phyloP scores from a whole-genome alignment of 2,888 invertebrate genomes.

The Ophioninae sp. region DNA sequence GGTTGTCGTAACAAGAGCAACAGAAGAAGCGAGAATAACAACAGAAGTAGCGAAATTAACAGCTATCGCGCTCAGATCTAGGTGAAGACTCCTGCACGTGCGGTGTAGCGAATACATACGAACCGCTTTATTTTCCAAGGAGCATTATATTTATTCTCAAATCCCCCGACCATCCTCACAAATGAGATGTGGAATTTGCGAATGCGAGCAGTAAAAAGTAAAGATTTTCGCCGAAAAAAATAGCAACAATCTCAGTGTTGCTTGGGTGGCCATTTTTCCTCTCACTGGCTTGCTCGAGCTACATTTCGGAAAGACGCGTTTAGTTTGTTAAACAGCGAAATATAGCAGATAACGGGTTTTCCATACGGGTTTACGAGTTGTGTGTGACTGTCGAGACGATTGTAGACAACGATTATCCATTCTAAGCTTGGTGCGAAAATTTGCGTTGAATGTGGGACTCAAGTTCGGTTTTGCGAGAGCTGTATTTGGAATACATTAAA shows the following conservation, averaged over 20 bases:
- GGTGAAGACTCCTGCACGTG: too few species aligned
- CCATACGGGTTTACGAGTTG: constrained; percentile 4
- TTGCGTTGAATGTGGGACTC: not conserved
- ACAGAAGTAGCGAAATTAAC: too few species aligned
- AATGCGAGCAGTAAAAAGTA: constrained; percentile 5
- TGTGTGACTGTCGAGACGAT: not conserved
- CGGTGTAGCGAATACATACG: too few species aligned
- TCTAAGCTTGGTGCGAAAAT: not conserved
- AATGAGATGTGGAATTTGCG: not conserved
- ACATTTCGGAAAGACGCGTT: not conserved
- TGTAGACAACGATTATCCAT: constrained; percentile 1
- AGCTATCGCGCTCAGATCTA: too few species aligned
- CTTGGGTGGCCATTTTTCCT: not conserved
- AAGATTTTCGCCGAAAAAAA: constrained; percentile 3
- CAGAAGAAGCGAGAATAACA: too few species aligned
- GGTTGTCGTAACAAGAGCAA: too few species aligned
- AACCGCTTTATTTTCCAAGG: too few species aligned
- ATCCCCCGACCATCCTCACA: not conserved
- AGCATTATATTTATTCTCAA: not conserved
- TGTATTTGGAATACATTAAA: constrained; percentile 29
- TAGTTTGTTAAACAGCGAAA: not conserved
- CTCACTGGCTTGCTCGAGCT: not conserved
- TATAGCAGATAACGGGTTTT: constrained; percentile 1
- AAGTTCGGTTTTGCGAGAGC: constrained; percentile 10
- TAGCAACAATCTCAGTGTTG: constrained; percentile 6